A percentile compares a stretch with the other conserved stretches of the same genome.
Evolutionary conservation across 2,113 vertebrate species (phyloP).

Genomic region (Catharus minimus): DNA sequence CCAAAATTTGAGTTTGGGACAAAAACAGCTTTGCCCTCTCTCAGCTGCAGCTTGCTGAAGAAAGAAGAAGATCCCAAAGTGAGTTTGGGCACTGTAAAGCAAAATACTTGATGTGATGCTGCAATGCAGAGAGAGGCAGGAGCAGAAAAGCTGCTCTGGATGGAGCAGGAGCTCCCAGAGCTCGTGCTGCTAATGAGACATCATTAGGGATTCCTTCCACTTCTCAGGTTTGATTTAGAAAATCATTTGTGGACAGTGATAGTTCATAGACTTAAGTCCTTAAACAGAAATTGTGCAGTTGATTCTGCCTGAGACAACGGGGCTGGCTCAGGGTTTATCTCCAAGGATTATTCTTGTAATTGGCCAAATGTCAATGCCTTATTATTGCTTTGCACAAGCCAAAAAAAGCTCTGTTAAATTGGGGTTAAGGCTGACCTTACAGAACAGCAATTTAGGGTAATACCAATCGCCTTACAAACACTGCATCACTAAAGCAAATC

Average conservation of each 20-base stretch:
- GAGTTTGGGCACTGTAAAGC: neutral
- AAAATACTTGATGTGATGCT: neutral
- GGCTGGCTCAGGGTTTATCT: slow-evolving; percentile 36
- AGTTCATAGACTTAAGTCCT: slow-evolving; percentile 29
- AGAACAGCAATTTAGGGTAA: neutral
- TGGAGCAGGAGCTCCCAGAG: neutral
- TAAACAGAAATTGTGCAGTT: slow-evolving; percentile 20
- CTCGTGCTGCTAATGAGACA: slow-evolving; percentile 9
- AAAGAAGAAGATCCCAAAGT: neutral
- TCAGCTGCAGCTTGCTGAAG: neutral
- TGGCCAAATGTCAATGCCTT: slow-evolving; percentile 46
- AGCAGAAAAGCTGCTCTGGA: neutral
- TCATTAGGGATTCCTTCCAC: slow-evolving; percentile 17
- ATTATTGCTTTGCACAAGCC: neutral
- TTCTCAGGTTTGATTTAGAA: slow-evolving; percentile 21
- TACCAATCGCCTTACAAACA: neutral
- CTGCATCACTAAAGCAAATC: neutral
- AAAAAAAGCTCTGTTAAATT: neutral
- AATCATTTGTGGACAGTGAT: slow-evolving; percentile 17
- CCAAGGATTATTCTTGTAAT: neutral
- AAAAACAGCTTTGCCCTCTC: neutral
- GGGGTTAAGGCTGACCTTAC: neutral
- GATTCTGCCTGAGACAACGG: neutral
- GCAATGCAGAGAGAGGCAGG: neutral
- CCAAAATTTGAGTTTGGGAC: neutral